Evolutionary conservation across 2,113 vertebrate genomes (phyloP), one percentile per base, ranked within the genome.

Genomic region (Nothoprocta perdicaria): DNA sequence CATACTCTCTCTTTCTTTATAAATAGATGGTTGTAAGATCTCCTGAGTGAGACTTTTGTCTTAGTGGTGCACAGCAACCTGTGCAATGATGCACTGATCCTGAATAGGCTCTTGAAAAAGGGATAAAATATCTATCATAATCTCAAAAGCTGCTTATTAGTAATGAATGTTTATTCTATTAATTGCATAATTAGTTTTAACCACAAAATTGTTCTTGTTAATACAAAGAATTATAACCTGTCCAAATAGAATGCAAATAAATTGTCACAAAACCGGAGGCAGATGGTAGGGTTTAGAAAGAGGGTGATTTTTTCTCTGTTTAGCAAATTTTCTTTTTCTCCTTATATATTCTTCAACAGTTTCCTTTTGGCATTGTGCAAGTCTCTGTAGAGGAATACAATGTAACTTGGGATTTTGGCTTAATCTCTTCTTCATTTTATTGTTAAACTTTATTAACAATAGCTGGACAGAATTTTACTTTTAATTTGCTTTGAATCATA

Each of bases 401-500:
- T 38, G 15, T 24, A 75, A 53, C 53, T 83, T 6, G 45, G 8
- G 46, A 79, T 38, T 78, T 17, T 24, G 5, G 8, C 68, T 89
- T 52, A 88, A 61, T 12, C 75, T 33, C 27, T 78, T 72, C 35
- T 72, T 79, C n/a, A 22, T 31, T 78, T 73, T 77, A 73, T 41
- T 77, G 43, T 53, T 46, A 46, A 46, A 46, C 16, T 46, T 46
- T 62, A 45, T 38, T 46, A 79, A 58, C 29, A 74, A 27, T 65
- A 63, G 48, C 55, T 73, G 58, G 31, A 83, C 14, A 35, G 38
- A 84, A 86, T 46, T 35, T 81, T 80, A 24, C 2, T 76, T 93
- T 87, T 75, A 4, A 63, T 94, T 92, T 93, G 2, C 23, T 67
- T 67, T 92, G 50, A 90, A 93, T 83, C 9, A n/a, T 75, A 52